Base-by-base conservation (phyloP, 2,888 invertebrate species). In the Oscheius sp. region DNA sequence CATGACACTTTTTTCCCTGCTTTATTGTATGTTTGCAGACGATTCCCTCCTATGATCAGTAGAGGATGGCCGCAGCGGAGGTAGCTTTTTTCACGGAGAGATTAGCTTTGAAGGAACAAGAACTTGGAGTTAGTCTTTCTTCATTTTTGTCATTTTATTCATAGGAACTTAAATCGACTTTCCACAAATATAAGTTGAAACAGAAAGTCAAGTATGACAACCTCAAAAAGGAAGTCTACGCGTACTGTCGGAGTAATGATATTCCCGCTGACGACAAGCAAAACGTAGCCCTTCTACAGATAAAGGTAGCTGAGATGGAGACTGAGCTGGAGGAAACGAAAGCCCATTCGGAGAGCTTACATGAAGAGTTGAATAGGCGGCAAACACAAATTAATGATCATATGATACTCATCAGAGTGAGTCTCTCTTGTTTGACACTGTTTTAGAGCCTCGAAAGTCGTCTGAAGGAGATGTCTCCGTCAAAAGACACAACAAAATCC, bases 171-270 rank as follows among this genome's bases (percentile, higher is more conserved):
- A 44, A 66, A 57, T 33, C 66, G 17, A 32, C 56, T 17, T 66
- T 57, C 57, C 41, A 66, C 24, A 66, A 56, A 30, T 66, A 57
- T 36, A 66, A 57, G 38, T 57, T 66, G 4, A 66, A 66, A 28
- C 56, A 56, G 17, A 66, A 66, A 28, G 56, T 56, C 1, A 66
- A 66, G 22, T 47, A 45, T 45, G 66, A 66, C 36, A 33, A 45
- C 12, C 24, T 66, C 33, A 66, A 57, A 32, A 44, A 56, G 24
- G 56, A 66, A 8, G 36, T 66, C n/a, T 22, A 24, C 26, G 45
- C 45, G 17, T 66, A 20, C 26, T 56, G 44, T 57, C 22, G 41
- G n/a, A 62, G 24, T 22, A 32, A 22, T 14, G 50, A 38, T 3
- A 14, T 32, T 30, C 6, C 24, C 12, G 47, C 20, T 9, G 49